phyloP scores from a whole-genome alignment of 2,113 vertebrate genomes.

The Nyctereutes procyonoides region DNA sequence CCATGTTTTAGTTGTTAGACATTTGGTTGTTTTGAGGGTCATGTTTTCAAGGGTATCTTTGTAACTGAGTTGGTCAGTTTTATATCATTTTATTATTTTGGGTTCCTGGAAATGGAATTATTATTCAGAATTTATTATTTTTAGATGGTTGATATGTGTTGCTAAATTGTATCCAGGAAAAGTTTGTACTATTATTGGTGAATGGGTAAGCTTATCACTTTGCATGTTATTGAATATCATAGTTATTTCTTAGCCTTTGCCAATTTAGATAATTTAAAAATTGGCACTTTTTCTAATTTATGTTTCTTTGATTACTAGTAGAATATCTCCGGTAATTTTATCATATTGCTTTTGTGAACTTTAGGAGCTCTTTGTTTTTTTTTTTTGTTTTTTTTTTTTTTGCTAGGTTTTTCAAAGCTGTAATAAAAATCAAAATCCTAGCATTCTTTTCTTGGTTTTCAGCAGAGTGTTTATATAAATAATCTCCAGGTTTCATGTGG shows the following conservation, averaged over 20 bases:
- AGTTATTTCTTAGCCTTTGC: conserved; percentile 24
- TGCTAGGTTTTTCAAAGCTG: background rate
- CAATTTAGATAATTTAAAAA: conserved; percentile 31
- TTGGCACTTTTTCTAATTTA: conserved; percentile 16
- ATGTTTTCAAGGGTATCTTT: conserved; percentile 29
- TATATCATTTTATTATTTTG: conserved; percentile 36
- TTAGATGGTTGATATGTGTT: background rate
- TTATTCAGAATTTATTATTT: background rate
- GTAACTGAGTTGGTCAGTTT: conserved; percentile 25
- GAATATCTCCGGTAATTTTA: conserved; percentile 4
- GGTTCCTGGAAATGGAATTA: background rate
- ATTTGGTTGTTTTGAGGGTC: conserved; percentile 18
- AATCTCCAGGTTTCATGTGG: background rate
- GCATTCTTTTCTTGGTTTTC: background rate
- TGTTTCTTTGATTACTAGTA: conserved; percentile 19
- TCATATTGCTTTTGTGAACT: conserved; percentile 40
- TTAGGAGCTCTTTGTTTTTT: conserved; percentile 23
- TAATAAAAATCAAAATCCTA: background rate
- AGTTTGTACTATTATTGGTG: background rate
- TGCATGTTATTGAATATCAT: background rate
- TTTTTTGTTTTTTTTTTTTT: conserved; percentile 52
- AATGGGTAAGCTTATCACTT: background rate
- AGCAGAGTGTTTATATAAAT: background rate
- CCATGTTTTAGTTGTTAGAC: conserved; percentile 16
- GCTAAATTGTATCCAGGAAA: background rate